Conservation (phyloP, 2,888 invertebrate species). For the Gonocerus acuteangulatus region DNA sequence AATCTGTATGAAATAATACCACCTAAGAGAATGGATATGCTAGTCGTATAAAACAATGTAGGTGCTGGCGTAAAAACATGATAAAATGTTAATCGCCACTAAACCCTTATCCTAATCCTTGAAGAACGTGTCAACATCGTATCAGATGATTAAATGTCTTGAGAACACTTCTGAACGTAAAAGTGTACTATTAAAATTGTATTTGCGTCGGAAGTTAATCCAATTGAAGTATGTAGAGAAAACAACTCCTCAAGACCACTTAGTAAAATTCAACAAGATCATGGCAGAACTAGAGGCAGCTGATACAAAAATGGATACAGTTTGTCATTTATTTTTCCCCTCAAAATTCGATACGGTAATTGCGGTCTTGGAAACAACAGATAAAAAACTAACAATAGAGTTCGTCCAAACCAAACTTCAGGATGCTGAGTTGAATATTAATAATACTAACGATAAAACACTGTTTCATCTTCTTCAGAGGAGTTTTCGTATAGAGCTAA, state of each 20-base stretch:
- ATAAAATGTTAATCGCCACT: no score
- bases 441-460: no score
- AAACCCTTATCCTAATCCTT: no score
- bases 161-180: slow-evolving; percentile 18
- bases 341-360: slow-evolving; percentile 27
- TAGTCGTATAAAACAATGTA: no score
- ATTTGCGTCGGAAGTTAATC: slow-evolving; percentile 18
- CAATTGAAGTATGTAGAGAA: not conserved
- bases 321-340: slow-evolving; percentile 27
- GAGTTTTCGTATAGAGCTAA: slow-evolving; percentile 2
- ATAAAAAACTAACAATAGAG: slow-evolving; percentile 15
- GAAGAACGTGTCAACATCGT: not conserved
- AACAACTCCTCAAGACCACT: slow-evolving; percentile 25
- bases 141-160: slow-evolving; percentile 8
- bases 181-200: slow-evolving; percentile 15
- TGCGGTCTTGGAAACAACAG: slow-evolving; percentile 25
- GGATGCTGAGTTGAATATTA: slow-evolving; percentile 15
- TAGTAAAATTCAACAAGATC: slow-evolving; percentile 18
- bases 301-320: slow-evolving; percentile 20
- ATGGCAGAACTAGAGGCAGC: slow-evolving; percentile 23
- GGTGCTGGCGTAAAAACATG: no score
- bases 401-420: slow-evolving; percentile 25
- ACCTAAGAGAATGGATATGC: no score
- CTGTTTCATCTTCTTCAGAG: not conserved
- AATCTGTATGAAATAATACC: no score